Evolutionary conservation across 2,113 vertebrate species (phyloP).

Genomic region (Crotalus viridis): DNA sequence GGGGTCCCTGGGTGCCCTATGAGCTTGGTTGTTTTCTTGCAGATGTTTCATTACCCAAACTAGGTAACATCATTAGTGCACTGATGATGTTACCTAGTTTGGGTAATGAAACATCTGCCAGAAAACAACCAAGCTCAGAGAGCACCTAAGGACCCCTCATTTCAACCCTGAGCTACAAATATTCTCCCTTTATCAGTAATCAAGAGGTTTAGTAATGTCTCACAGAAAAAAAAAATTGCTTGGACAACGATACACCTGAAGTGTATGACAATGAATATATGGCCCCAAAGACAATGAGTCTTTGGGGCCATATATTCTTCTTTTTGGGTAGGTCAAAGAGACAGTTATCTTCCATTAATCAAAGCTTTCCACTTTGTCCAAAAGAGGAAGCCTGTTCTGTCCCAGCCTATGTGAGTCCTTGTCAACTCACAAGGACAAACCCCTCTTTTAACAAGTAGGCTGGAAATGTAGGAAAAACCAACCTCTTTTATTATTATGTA

Average conservation of each 20-base stretch:
- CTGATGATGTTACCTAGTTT: neutral
- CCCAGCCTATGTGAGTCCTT: too few species aligned
- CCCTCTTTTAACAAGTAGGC: too few species aligned
- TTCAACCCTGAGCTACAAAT: neutral
- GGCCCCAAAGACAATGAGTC: too few species aligned
- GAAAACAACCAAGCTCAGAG: neutral
- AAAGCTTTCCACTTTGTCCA: neutral
- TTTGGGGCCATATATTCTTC: neutral
- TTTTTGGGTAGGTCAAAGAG: neutral
- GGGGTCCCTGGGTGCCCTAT: neutral
- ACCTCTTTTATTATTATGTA: too few species aligned
- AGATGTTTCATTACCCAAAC: neutral
- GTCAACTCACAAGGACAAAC: too few species aligned
- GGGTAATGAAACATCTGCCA: neutral
- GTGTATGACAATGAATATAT: too few species aligned
- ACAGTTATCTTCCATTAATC: neutral
- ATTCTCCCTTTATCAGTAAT: neutral
- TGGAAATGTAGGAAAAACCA: too few species aligned
- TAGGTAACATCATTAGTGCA: neutral
- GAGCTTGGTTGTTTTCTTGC: neutral
- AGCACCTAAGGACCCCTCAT: neutral
- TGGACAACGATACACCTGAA: neutral
- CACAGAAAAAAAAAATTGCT: neutral
- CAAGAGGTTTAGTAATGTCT: neutral
- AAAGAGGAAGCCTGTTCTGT: neutral